A percentile compares a stretch with the other conserved stretches of the same genome.
Conservation (phyloP, 2,113 vertebrate genomes). For the Jacana jacana region DNA sequence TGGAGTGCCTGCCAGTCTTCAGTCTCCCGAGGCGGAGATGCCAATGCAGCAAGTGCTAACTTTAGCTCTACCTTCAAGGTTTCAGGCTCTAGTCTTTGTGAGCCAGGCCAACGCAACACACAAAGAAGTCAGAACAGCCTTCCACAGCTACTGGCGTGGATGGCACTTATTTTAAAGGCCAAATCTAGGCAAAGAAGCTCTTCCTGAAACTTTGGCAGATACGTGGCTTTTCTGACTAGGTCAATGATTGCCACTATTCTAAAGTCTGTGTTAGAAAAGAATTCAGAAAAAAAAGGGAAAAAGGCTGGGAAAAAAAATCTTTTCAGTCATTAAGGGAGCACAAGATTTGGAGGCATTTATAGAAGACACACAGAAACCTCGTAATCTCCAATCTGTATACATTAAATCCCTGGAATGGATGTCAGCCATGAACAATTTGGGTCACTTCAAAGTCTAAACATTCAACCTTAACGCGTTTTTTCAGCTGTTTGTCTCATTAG, state of each 20-base stretch:
- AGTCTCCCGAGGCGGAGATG: neutral
- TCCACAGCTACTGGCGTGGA: neutral
- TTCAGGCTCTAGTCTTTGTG: neutral
- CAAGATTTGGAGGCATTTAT: neutral
- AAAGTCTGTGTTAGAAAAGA: neutral
- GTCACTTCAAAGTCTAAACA: constrained; percentile 12
- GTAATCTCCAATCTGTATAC: neutral
- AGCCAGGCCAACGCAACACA: neutral
- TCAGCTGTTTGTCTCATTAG: constrained; percentile 37
- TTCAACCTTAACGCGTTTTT: constrained; percentile 5
- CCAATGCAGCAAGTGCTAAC: constrained; percentile 38
- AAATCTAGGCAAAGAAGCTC: neutral
- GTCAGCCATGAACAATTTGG: neutral
- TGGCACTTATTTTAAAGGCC: neutral
- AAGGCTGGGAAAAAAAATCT: neutral
- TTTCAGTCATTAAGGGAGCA: neutral
- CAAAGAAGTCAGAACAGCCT: neutral
- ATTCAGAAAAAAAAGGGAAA: neutral
- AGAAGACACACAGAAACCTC: neutral
- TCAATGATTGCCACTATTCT: neutral
- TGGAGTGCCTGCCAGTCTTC: constrained; percentile 34
- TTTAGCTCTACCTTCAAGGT: neutral
- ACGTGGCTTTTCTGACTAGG: neutral
- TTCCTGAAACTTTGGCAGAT: neutral
- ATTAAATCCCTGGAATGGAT: neutral